phyloP scores from a whole-genome alignment of 2,888 invertebrate genomes.

The Megalurothrips usitatus region DNA sequence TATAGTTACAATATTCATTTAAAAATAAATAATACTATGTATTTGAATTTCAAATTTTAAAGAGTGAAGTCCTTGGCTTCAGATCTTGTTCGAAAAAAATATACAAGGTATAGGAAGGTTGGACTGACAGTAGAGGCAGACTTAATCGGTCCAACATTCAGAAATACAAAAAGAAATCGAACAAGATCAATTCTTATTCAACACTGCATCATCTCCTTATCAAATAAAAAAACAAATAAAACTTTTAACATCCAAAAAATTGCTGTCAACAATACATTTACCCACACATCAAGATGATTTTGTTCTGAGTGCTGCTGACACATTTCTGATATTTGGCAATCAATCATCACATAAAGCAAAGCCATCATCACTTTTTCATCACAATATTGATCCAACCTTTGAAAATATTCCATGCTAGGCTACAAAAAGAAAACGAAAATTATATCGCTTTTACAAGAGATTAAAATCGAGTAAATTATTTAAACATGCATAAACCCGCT shows the following conservation, averaged over 20 bases:
- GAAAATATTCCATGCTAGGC: constrained; percentile 3
- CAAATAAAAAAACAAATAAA: neutral
- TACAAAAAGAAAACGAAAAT: neutral
- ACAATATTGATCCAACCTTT: neutral
- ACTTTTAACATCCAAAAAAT: neutral
- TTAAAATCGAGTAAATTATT: neutral
- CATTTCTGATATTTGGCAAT: constrained; percentile 5
- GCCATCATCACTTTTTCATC: constrained; percentile 13
- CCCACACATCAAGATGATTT: neutral
- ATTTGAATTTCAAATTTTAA: constrained; percentile 15
- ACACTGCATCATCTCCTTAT: neutral
- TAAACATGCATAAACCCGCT: neutral
- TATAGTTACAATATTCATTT: constrained; percentile 22
- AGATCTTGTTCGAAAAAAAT: constrained; percentile 12
- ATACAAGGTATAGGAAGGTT: constrained; percentile 2
- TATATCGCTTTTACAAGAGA: neutral
- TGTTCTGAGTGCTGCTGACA: neutral
- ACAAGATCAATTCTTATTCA: constrained; percentile 9
- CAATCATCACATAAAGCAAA: constrained; percentile 23
- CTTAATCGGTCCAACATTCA: constrained; percentile 20
- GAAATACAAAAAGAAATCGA: neutral
- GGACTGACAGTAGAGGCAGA: constrained; percentile 8
- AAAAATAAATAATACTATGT: constrained; percentile 27
- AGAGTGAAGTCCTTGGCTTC: constrained; percentile 5
- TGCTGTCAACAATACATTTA: neutral